Evolutionary conservation across 2,888 invertebrate species (phyloP).

Genomic region (Hydropsyche betteni): DNA sequence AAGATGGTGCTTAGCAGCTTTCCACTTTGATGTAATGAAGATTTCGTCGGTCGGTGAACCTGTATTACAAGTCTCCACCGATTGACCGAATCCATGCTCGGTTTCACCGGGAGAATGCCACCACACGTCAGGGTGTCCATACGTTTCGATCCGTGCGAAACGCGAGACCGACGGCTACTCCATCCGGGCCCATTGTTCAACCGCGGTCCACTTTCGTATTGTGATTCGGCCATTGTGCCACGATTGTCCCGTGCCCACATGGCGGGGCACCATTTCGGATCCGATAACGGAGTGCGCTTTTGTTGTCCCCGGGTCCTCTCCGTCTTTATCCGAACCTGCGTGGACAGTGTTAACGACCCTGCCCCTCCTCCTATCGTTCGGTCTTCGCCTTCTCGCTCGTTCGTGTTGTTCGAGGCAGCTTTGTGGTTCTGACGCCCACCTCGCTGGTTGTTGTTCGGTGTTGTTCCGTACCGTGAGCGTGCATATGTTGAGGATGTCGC

Average conservation of each 20-base stretch:
- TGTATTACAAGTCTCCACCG: conserved; percentile 5
- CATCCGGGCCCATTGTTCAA: neutral
- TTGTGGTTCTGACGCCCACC: no score
- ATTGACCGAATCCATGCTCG: neutral
- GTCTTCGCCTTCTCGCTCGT: neutral
- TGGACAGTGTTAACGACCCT: conserved; percentile 13
- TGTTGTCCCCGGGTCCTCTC: neutral
- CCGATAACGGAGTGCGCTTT: conserved; percentile 16
- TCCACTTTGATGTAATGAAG: conserved; percentile 5
- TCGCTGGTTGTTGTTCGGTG: neutral
- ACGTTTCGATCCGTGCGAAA: no score
- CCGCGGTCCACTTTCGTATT: conserved; percentile 23
- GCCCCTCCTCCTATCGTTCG: neutral
- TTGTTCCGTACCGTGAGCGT: neutral
- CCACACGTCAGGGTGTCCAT: no score
- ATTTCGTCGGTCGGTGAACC: conserved; percentile 19
- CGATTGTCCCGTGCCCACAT: conserved; percentile 8
- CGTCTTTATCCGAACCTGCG: neutral
- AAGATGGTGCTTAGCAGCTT: neutral
- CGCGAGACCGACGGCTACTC: no score
- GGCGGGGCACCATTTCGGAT: conserved; percentile 5
- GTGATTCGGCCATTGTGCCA: conserved; percentile 3
- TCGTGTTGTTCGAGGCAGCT: neutral
- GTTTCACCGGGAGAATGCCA: conserved; percentile 7
- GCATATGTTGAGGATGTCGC: neutral